Percentiles rank a stretch among this genome's conserved stretches.
phyloP scores from a whole-genome alignment of 2,113 vertebrate species.

The Empidonax traillii region DNA sequence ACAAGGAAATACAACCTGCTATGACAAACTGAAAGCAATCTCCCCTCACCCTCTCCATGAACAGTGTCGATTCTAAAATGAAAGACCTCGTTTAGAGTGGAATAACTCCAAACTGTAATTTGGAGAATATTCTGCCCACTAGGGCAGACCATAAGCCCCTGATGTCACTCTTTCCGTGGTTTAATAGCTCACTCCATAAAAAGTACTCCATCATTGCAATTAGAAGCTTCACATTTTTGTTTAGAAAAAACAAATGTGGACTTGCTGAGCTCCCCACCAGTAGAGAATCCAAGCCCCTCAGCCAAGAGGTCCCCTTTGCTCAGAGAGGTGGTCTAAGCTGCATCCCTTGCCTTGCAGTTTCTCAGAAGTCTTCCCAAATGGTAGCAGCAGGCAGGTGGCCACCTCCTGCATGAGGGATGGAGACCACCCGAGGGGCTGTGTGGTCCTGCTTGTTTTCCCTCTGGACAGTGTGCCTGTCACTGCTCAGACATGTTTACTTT shows the following conservation, averaged over 20 bases:
- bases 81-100: background rate
- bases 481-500: background rate
- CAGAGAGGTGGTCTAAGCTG: background rate
- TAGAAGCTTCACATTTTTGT: background rate
- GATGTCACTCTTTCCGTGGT: background rate
- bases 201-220: background rate
- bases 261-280: fast-evolving
- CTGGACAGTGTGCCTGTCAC: background rate
- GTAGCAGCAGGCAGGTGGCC: fast-evolving
- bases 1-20: conserved; percentile 10
- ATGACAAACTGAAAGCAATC: background rate
- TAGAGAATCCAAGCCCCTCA: background rate
- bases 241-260: background rate
- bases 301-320: background rate
- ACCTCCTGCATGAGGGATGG: background rate
- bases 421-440: background rate
- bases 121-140: background rate
- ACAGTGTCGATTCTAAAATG: background rate
- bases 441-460: background rate
- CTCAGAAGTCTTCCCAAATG: background rate
- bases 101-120: background rate
- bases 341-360: background rate
- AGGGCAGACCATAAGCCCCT: background rate
- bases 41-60: background rate
- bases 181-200: background rate